Evolutionary conservation across 2,797 vertebrate species (phyloP).

Genomic region (Menidia menidia): DNA sequence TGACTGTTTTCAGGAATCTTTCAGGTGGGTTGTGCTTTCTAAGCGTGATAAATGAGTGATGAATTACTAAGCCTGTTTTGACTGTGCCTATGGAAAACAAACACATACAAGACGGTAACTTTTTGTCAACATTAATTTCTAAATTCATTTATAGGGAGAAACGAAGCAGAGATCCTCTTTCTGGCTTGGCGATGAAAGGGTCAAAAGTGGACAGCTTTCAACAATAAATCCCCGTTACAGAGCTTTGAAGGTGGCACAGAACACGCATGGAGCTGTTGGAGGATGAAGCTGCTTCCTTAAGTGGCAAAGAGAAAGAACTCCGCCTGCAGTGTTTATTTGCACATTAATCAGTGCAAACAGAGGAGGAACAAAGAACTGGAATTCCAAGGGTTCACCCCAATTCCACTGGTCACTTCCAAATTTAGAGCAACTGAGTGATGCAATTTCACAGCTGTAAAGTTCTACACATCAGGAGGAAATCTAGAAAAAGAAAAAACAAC

Average conservation of each 20-base stretch:
- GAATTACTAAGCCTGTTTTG: conserved; percentile 21
- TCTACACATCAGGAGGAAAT: not conserved
- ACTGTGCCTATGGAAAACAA: conserved; percentile 9
- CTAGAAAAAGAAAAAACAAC: not conserved
- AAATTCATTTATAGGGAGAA: conserved; percentile 15
- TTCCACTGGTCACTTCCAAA: conserved; percentile 10
- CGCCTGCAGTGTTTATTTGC: conserved; percentile 30
- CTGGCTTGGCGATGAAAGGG: conserved; percentile 8
- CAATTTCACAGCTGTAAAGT: not conserved
- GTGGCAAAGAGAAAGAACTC: conserved; percentile 34
- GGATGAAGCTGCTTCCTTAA: conserved; percentile 39
- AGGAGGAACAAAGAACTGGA: conserved; percentile 31
- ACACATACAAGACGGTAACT: conserved; percentile 20
- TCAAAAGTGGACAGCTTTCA: conserved; percentile 29
- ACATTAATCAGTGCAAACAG: conserved; percentile 38
- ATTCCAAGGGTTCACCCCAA: conserved; percentile 11
- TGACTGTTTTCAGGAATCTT: conserved; percentile 1
- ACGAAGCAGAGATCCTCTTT: conserved; percentile 27
- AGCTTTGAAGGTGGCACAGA: conserved; percentile 25
- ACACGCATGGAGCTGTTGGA: not conserved
- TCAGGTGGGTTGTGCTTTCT: conserved; percentile 3
- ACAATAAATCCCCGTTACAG: conserved; percentile 21
- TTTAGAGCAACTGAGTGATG: conserved; percentile 3
- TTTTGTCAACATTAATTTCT: conserved; percentile 35
- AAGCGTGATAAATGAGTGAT: conserved; percentile 30